Conservation (phyloP, 1,140 invertebrate species). For the Phymorhynchus buccinoides region DNA sequence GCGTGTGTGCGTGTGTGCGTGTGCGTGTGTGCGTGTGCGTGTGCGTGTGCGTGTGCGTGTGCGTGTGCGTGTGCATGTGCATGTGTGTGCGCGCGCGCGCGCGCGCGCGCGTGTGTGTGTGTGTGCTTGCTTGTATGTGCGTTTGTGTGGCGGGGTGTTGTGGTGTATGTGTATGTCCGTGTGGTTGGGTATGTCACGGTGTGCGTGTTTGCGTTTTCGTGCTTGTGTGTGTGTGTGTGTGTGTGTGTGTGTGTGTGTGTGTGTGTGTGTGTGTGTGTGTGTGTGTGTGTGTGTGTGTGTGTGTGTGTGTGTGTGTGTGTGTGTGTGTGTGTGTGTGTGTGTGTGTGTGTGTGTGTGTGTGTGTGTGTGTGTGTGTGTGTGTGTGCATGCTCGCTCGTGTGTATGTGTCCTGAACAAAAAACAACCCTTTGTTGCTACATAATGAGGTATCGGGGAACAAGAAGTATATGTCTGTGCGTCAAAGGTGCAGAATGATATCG, state of each 20-base stretch:
- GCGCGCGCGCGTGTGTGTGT: neutral
- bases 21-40: neutral
- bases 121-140: no score
- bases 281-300: constrained; percentile 30
- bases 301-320: constrained; percentile 15
- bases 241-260: constrained; percentile 21
- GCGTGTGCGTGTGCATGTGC: neutral
- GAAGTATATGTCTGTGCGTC: no score
- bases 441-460: no score
- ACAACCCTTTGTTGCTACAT: no score
- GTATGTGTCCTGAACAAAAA: no score
- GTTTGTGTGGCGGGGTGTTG: no score
- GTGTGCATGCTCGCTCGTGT: no score
- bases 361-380: neutral
- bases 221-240: neutral
- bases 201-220: neutral
- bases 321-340: constrained; percentile 14
- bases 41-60: neutral
- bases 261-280: constrained; percentile 42
- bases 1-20: neutral
- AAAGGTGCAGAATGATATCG: no score
- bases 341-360: constrained; percentile 29
- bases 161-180: no score
- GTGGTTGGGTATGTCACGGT: no score
- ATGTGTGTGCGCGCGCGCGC: neutral